These are phyloP conservation scores for Turritopsis dohrnii DNA, from an alignment of 30 jellyfish, hydroid and myxozoan species.

Conservation along the genomic window DNA sequence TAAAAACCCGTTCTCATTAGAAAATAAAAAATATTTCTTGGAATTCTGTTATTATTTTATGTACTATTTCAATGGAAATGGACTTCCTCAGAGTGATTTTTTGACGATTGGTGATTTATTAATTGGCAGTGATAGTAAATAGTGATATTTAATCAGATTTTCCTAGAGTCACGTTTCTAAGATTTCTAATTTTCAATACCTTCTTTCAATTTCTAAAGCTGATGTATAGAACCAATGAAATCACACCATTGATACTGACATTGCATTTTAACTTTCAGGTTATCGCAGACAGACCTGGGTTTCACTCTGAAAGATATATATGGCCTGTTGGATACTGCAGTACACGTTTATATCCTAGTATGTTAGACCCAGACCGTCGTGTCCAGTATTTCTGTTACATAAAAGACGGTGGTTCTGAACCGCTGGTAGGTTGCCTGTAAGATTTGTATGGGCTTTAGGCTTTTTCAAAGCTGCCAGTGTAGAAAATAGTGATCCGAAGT, in stretches of 20 bases:
- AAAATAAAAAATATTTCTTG: too few relatives aligned
- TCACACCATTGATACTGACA: neutral
- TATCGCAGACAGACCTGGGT: constrained; percentile 67
- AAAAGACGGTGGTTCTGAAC: constrained; percentile 90
- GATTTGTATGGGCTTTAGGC: neutral
- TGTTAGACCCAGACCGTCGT: constrained; percentile 79
- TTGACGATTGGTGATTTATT: too few relatives aligned
- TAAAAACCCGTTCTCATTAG: too few relatives aligned
- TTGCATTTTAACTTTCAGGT: constrained; percentile 35
- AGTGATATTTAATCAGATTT: too few relatives aligned
- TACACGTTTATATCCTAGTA: constrained; percentile 79
- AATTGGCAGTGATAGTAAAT: too few relatives aligned
- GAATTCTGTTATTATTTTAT: too few relatives aligned
- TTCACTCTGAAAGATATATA: constrained; percentile 80
- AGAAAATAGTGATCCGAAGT: too few relatives aligned
- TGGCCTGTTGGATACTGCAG: constrained; percentile 98
- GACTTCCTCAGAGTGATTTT: too few relatives aligned
- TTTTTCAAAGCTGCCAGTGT: too few relatives aligned
- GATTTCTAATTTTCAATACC: too few relatives aligned
- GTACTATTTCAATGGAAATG: too few relatives aligned
- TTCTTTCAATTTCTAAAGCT: neutral
- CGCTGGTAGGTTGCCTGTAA: constrained; percentile 49
- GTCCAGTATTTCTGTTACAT: constrained; percentile 69
- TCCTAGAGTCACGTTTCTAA: too few relatives aligned
- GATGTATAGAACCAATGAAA: neutral